These are phyloP conservation scores for Tokudaia tokunoshimensis DNA, from an alignment of 2,797 vertebrate species.

Conservation along the genomic window DNA sequence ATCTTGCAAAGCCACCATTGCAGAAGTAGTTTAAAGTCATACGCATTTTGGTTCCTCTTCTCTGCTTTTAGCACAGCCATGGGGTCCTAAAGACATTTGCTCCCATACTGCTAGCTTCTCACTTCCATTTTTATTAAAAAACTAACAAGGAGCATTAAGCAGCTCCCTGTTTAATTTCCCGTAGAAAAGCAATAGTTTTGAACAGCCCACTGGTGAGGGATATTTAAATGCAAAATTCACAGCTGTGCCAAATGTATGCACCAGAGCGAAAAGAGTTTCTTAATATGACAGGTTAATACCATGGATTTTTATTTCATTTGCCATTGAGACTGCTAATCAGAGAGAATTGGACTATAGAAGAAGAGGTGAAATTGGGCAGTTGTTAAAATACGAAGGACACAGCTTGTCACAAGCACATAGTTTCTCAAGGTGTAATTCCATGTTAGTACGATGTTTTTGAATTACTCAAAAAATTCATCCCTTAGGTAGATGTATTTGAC, in stretches of 20 bases:
- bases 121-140: constrained; percentile 83
- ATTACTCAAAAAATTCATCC: constrained; percentile 16
- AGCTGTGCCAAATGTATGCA: constrained; percentile 76
- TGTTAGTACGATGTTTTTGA: background rate
- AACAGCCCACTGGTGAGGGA: constrained; percentile 77
- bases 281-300: constrained; percentile 81
- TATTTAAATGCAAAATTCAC: constrained; percentile 82
- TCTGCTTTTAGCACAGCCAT: constrained; percentile 79
- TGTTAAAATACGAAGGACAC: constrained; percentile 54
- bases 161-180: constrained; percentile 83
- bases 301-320: constrained; percentile 82
- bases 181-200: constrained; percentile 80
- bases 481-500: background rate
- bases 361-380: constrained; percentile 37
- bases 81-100: constrained; percentile 79
- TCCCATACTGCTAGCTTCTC: constrained; percentile 69
- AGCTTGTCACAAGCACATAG: constrained; percentile 8
- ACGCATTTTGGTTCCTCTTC: constrained; percentile 76
- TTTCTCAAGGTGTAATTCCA: constrained; percentile 24
- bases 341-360: constrained; percentile 45
- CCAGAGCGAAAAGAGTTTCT: constrained; percentile 69
- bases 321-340: constrained; percentile 77
- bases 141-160: constrained; percentile 85
- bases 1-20: constrained; percentile 12
- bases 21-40: constrained; percentile 77